Evolutionary conservation across 2,113 vertebrate species (phyloP).

Genomic region (Elgaria multicarinata): DNA sequence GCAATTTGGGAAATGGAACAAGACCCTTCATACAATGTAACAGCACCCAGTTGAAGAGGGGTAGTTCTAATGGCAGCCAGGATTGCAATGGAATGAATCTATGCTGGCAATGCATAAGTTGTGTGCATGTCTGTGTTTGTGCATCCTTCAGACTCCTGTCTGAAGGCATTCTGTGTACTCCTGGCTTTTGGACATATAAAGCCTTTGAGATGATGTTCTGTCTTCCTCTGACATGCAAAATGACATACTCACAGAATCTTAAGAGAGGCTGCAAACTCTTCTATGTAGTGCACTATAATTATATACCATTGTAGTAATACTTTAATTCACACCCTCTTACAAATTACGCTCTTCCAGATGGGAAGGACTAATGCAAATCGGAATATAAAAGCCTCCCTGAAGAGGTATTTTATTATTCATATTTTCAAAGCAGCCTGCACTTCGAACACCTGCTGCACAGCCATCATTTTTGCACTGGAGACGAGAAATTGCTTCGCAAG

Average conservation of each 20-base stretch:
- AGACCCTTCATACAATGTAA: background rate
- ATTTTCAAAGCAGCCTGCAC: constrained; percentile 27
- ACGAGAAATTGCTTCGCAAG: background rate
- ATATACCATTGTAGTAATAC: constrained; percentile 36
- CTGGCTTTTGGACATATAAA: background rate
- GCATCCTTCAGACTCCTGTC: background rate
- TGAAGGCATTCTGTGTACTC: background rate
- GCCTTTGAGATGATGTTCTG: background rate
- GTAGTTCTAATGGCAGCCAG: background rate
- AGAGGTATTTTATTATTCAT: background rate
- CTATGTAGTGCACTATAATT: background rate
- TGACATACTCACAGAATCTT: background rate
- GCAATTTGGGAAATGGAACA: background rate
- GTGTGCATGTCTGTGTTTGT: background rate
- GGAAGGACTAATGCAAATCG: constrained; percentile 36
- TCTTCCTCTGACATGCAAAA: background rate
- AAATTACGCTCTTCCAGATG: constrained; percentile 50
- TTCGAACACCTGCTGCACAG: background rate
- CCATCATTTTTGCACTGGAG: background rate
- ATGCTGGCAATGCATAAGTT: background rate
- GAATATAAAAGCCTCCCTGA: constrained; percentile 31
- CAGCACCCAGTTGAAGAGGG: background rate
- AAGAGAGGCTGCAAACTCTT: background rate
- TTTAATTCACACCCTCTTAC: constrained; percentile 40
- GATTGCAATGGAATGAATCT: background rate